Base-by-base conservation (phyloP, 2,113 vertebrate genomes). In the Psophia crepitans region DNA sequence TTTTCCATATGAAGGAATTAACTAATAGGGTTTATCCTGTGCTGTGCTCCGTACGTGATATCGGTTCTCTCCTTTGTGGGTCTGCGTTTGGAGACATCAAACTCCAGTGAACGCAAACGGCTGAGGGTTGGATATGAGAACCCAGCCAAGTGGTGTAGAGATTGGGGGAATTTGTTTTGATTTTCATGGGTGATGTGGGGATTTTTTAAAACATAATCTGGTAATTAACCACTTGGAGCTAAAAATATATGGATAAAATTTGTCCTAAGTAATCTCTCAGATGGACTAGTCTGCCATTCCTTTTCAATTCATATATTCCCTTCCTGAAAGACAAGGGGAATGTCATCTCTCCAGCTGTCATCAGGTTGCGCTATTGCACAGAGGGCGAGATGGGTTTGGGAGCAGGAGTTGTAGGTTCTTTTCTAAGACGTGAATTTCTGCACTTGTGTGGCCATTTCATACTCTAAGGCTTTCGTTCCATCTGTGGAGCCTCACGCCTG, bases 1-100 rank as follows among this genome's bases (percentile, higher is more conserved):
- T 96, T 90, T 83, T 84, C 82, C 68, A 58, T 70, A 95, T 46
- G 93, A 96, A 94, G 87, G 70, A 89, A 90, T 91, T 91, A 96
- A 94, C 85, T 89, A 66, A 77, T 90, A 80, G 78, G 57, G 61
- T 93, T 96, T 87, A 89, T 82, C 44, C 57, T 87, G 51, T 20
- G 10, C 86, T 64, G 64, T 86, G 70, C 75, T 94, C 77, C 37
- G 66, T 68, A 90, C 76, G 73, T 65, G 44, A 58, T 90, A 88
- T 77, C 8, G 22, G 49, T 90, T 94, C 96, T 65, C 74, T 51
- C 41, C 87, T 85, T 92, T 80, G 53, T 70, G 82, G 63, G 32
- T 96, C 89, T 88, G 65, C 35, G 58, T 79, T 83, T 95, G 91
- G 68, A 85, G 91, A 82, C 78, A 85, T 74, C 87, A 87, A 24